Base-by-base conservation (phyloP, 2,888 invertebrate genomes). In the Hypolimnas misippus region DNA sequence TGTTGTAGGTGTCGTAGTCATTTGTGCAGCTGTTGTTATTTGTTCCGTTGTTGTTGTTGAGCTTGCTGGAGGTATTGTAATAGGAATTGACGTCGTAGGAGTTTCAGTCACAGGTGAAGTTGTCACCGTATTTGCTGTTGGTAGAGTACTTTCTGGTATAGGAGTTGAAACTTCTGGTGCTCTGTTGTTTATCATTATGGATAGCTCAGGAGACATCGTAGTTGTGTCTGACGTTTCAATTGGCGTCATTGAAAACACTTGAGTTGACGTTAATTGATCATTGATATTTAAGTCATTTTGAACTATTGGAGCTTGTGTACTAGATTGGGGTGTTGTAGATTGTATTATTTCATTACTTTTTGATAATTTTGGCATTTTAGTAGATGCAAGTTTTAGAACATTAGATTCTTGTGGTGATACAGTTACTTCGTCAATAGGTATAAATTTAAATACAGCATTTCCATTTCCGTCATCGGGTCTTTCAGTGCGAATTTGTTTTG, bases 401-500 rank as follows among this genome's bases (percentile, higher is more conserved):
- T 92, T 92, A 57, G 91, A 82, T 67, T 87, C 86, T 77, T 86
- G 87, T 71, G 79, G 77, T 71, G 77, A 69, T 59, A 82, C 79
- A 64, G 79, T 85, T 16, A 92, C 83, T 79, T 93, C 88, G 59
- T 92, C 89, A 69, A 90, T 88, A 33, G 90, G 90, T 82, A 92
- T 91, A 67, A 87, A 92, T 80, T 88, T 92, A 76, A 92, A 91
- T 72, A 91, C 79, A 53, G 89, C 78, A 66, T 77, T 83, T 70
- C 83, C 86, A 67, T 76, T 84, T 70, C 82, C 88, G 70, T 87
- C 85, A 68, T 72, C 78, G 62, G 92, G 92, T 71, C 82, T 92
- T 82, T 92, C 92, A 21, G 92, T 93, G 65, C 92, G 84, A 70
- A 93, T 93, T 87, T 90, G 84, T 82, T 92, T 84, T 64, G 93